These are phyloP conservation scores for Platycnemis pennipes DNA, from an alignment of 2,888 invertebrate genomes.

Conservation along the genomic window DNA sequence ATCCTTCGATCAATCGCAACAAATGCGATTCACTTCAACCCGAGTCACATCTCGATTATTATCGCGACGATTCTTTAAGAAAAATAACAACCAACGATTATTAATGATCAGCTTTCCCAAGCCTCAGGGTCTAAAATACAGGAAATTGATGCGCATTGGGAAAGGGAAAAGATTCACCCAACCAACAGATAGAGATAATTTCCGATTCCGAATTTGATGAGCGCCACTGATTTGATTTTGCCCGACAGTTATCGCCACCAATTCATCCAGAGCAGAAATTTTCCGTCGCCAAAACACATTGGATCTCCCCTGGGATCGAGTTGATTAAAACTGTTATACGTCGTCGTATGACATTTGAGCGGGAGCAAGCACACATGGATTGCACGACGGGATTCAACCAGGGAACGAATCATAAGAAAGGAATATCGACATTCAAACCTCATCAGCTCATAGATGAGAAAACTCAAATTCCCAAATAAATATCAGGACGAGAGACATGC, in stretches of 20 bases:
- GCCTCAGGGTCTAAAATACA: neutral
- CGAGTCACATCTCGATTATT: too few relatives aligned
- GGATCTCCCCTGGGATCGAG: neutral
- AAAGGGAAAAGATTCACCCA: neutral
- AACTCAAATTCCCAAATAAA: neutral
- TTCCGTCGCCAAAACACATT: neutral
- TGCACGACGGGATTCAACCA: neutral
- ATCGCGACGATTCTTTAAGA: neutral
- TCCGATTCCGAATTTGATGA: neutral
- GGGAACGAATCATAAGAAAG: neutral
- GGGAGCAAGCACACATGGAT: neutral
- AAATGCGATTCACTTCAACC: too few relatives aligned
- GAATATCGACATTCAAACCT: neutral
- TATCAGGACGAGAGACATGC: neutral
- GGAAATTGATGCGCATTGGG: neutral
- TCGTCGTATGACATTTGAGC: neutral
- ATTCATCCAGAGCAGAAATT: neutral
- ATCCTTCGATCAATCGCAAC: too few relatives aligned
- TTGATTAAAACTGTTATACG: neutral
- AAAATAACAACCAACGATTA: neutral
- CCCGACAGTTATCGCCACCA: neutral
- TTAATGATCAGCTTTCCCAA: neutral
- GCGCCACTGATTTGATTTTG: neutral
- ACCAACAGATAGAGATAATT: neutral
- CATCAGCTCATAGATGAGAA: neutral